phyloP scores from a whole-genome alignment of 2,888 invertebrate genomes.

The Macrophya alboannulata region DNA sequence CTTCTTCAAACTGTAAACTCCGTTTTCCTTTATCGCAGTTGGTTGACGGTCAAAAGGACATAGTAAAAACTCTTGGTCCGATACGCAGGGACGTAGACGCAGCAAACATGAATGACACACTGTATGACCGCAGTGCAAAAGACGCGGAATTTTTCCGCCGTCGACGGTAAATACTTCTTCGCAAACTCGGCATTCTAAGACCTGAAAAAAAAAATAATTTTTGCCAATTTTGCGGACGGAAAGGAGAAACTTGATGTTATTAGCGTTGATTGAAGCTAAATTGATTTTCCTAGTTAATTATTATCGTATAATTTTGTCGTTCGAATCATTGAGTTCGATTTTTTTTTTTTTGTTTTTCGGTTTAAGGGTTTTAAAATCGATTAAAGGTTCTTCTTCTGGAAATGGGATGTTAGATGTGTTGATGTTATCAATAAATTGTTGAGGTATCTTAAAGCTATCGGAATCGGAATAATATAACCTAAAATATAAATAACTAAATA shows the following conservation, averaged over 20 bases:
- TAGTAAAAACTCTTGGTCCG: constrained; percentile 73
- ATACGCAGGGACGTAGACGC: constrained; percentile 75
- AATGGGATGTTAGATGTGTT: no score
- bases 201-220: constrained; percentile 69
- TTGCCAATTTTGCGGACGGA: background rate
- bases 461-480: background rate
- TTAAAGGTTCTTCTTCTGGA: background rate
- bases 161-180: constrained; percentile 82
- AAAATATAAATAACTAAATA: background rate
- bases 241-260: background rate
- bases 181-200: constrained; percentile 82
- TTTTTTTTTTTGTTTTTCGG: no score
- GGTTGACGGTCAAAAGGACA: constrained; percentile 84
- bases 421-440: background rate
- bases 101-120: constrained; percentile 83
- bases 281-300: background rate
- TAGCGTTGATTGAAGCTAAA: background rate
- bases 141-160: constrained; percentile 82
- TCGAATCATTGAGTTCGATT: background rate
- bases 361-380: no score
- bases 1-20: constrained; percentile 82
- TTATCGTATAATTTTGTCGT: background rate
- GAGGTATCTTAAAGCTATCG: background rate
- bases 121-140: constrained; percentile 82
- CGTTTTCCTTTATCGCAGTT: constrained; percentile 80